Base-by-base conservation (phyloP, 2,888 invertebrate genomes). In the Crocallis elinguaria region DNA sequence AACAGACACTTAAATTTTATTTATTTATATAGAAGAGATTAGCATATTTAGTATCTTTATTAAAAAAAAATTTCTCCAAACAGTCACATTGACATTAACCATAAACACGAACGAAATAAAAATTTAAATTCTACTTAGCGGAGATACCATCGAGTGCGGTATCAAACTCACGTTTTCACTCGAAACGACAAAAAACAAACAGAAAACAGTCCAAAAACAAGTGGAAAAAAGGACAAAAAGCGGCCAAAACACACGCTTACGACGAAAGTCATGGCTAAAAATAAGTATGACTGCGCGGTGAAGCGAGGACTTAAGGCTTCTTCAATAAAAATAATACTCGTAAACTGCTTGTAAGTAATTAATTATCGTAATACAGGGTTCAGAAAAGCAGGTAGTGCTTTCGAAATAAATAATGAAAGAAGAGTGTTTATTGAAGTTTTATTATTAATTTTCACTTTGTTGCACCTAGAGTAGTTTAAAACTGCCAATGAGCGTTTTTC, bases 131-230 rank as follows among this genome's bases (percentile, higher is more conserved):
- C 33, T 48, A 38, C 32, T 52, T 42, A 42, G 37, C 21, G 30
- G 16, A 35, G 54, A 49, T 54, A 49, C 23, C 38, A 44, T 48
- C 54, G 27, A 48, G 43, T 30, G 36, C 49, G 30, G 19, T 39
- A 45, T 55, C 49, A 49, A 41, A 39, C 35, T 49, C 54, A 55
- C 54, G 54, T 55, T 55, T 54, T 55, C 35, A 29, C 39, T 35
- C 23, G 33, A 39, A 52, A 52, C 35, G 29, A 52, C 33, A n/a
- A 49, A 49, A 33, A 46, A 38, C 6, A 36, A 49, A 41, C 16
- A 19, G n/a, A n/a, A n/a, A n/a, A n/a, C n/a, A n/a, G n/a, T n/a
- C n/a, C n/a, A n/a, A n/a, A n/a, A n/a, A n/a, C 9, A 30, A 32
- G 13, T n/a, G n/a, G n/a, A n/a, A 19, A 45, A 41, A 52, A 41